Conservation (phyloP, 2,888 invertebrate species). For the Oithona nana region DNA sequence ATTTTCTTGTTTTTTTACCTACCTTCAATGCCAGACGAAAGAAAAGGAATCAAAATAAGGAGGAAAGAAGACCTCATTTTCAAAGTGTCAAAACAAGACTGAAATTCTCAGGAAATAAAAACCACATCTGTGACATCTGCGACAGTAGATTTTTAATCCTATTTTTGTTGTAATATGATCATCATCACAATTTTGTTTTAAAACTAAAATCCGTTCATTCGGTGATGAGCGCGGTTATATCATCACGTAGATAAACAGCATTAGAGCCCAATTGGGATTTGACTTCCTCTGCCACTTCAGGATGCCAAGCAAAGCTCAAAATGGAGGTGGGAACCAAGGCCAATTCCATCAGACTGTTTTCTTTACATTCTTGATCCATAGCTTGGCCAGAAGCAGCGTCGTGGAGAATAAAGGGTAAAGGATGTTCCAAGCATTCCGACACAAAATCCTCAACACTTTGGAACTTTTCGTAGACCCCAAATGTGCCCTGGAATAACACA, state of each 20-base stretch:
- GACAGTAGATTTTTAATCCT: background rate
- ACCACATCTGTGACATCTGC: background rate
- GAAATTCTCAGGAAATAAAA: background rate
- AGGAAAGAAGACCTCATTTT: too few species aligned
- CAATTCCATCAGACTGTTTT: conserved; percentile 37
- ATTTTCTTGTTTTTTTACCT: too few species aligned
- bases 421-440: conserved; percentile 47
- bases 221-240: background rate
- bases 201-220: too few species aligned
- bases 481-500: conserved; percentile 75
- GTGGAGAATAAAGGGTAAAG: conserved; percentile 44
- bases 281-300: conserved; percentile 34
- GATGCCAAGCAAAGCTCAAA: conserved; percentile 51
- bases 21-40: background rate
- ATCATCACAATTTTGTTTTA: background rate
- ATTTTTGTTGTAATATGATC: background rate
- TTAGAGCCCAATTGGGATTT: background rate
- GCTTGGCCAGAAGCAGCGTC: conserved; percentile 46
- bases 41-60: background rate
- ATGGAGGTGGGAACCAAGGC: conserved; percentile 63
- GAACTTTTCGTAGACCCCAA: conserved; percentile 60
- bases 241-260: background rate
- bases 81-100: background rate
- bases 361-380: conserved; percentile 28
- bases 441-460: conserved; percentile 56